phyloP scores from a whole-genome alignment of 2,888 invertebrate species.

The Synanthedon formicaeformis region DNA sequence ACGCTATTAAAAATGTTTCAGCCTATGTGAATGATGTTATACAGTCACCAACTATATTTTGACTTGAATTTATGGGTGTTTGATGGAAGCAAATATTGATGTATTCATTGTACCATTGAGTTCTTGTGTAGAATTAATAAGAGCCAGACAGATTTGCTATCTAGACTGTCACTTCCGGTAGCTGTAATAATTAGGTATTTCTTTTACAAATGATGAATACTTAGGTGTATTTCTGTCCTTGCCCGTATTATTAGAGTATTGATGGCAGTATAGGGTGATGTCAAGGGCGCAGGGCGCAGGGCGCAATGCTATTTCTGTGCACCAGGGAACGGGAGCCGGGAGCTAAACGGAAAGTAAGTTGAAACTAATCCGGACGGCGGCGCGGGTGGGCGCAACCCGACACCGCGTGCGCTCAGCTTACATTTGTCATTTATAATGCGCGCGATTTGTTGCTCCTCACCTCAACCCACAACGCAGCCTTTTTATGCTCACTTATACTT shows the following conservation, averaged over 20 bases:
- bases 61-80: too few relatives aligned
- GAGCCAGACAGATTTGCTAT: too few relatives aligned
- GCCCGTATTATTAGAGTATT: slow-evolving; percentile 23
- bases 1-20: too few relatives aligned
- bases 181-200: too few relatives aligned
- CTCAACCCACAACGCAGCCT: slow-evolving; percentile 36
- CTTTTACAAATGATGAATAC: too few relatives aligned
- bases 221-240: too few relatives aligned
- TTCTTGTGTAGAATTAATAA: too few relatives aligned
- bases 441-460: slow-evolving; percentile 68
- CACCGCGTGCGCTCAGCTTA: slow-evolving; percentile 60
- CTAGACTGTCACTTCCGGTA: too few relatives aligned
- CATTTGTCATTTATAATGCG: slow-evolving; percentile 71
- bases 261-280: slow-evolving; percentile 38
- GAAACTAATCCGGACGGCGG: slow-evolving; percentile 46
- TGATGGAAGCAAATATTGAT: too few relatives aligned
- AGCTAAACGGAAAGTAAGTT: slow-evolving; percentile 56
- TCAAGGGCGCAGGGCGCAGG: slow-evolving; percentile 60
- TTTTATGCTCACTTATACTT: slow-evolving; percentile 61
- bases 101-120: too few relatives aligned
- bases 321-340: slow-evolving; percentile 21
- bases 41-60: too few relatives aligned
- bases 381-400: slow-evolving; percentile 62
- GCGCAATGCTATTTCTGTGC: slow-evolving; percentile 29
- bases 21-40: too few relatives aligned